phyloP scores from a whole-genome alignment of 2,888 invertebrate genomes.

The Romanomermis culicivorax region DNA sequence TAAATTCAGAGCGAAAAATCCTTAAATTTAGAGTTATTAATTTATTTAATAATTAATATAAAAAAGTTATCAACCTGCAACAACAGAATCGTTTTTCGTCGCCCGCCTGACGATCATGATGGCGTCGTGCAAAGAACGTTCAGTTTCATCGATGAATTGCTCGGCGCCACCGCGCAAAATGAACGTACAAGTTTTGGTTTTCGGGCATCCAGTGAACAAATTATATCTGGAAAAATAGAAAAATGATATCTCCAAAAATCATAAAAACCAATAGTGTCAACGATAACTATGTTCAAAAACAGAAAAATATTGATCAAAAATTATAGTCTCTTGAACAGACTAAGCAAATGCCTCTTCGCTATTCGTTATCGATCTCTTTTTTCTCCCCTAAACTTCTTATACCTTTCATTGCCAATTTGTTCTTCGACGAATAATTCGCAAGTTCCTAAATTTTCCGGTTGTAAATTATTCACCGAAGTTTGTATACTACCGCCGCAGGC shows the following conservation, averaged over 20 bases:
- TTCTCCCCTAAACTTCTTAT: no score
- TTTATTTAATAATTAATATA: slow-evolving; percentile 40
- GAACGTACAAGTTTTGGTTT: slow-evolving; percentile 80
- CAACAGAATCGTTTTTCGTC: slow-evolving; percentile 86
- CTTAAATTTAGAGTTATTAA: slow-evolving; percentile 22
- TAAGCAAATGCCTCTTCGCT: no score
- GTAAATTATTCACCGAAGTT: slow-evolving; percentile 64
- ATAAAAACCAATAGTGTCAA: background rate
- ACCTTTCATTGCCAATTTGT: slow-evolving; percentile 73
- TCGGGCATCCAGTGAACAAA: slow-evolving; percentile 60
- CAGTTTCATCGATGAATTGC: slow-evolving; percentile 96
- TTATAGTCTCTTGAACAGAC: background rate
- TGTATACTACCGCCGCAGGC: slow-evolving; percentile 96
- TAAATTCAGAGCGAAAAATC: background rate
- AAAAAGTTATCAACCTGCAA: no score
- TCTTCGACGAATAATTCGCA: slow-evolving; percentile 72
- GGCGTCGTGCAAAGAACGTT: slow-evolving; percentile 90
- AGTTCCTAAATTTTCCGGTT: slow-evolving; percentile 52
- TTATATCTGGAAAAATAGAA: slow-evolving; percentile 38
- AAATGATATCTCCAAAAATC: background rate
- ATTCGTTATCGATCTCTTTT: no score
- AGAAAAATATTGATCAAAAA: background rate
- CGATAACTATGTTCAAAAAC: background rate
- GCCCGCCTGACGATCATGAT: slow-evolving; percentile 97
- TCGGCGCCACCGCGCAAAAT: slow-evolving; percentile 85